phyloP scores from a whole-genome alignment of 2,113 vertebrate species.

The Bettongia penicillata region DNA sequence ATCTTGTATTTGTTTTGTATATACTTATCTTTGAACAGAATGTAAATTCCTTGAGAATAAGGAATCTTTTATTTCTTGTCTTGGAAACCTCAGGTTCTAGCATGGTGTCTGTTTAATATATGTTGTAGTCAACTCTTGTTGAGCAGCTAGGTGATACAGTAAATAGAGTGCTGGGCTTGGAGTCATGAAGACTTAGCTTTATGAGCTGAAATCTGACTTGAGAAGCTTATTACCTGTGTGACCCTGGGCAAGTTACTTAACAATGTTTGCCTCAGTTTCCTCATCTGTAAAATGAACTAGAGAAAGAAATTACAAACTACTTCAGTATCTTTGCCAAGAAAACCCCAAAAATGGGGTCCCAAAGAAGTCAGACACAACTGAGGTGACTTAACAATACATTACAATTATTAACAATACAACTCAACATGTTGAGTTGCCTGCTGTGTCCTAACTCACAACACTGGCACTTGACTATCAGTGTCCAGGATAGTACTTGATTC shows the following conservation, averaged over 20 bases:
- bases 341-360: background rate
- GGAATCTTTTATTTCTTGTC: background rate
- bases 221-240: background rate
- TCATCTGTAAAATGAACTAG: background rate
- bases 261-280: background rate
- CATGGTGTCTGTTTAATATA: background rate
- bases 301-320: background rate
- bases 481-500: background rate
- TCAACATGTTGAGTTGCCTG: background rate
- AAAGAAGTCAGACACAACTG: background rate
- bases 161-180: background rate
- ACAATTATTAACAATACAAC: background rate
- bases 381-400: background rate
- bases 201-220: background rate
- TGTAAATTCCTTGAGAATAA: background rate
- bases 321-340: background rate
- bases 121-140: background rate
- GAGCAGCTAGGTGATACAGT: too few relatives aligned
- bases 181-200: background rate
- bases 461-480: background rate
- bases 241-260: too few relatives aligned
- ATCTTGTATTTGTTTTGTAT: background rate
- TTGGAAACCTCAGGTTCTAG: background rate
- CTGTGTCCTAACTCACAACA: background rate
- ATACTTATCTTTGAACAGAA: background rate